Conservation (phyloP, 2,888 invertebrate species). For the Lepidonotus clava region DNA sequence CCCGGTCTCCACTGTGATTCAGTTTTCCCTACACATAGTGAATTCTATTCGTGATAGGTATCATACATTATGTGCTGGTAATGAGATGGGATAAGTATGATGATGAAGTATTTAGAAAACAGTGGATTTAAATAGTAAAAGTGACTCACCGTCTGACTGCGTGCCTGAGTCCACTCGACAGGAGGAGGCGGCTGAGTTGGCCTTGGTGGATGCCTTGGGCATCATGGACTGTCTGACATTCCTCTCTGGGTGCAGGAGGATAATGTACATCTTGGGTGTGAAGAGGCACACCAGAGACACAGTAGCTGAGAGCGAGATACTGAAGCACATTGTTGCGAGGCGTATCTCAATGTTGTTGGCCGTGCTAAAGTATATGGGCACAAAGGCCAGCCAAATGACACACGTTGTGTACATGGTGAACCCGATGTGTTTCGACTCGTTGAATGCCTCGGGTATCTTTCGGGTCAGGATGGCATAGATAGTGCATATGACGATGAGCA, state of each 20-base stretch:
- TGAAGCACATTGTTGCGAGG: constrained; percentile 96
- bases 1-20: too few species aligned
- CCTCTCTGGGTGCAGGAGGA: constrained; percentile 92
- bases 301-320: constrained; percentile 95
- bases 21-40: too few species aligned
- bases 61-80: too few species aligned
- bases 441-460: constrained; percentile 82
- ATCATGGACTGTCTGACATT: constrained; percentile 88
- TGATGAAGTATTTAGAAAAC: background rate
- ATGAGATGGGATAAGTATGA: background rate
- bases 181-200: constrained; percentile 65
- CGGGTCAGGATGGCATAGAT: constrained; percentile 81
- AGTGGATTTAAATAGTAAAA: background rate
- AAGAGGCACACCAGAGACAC: constrained; percentile 96
- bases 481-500: constrained; percentile 88
- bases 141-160: constrained; percentile 77
- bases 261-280: constrained; percentile 95
- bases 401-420: constrained; percentile 96
- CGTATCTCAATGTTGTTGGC: constrained; percentile 86
- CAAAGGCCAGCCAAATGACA: constrained; percentile 82
- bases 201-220: constrained; percentile 65
- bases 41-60: too few species aligned
- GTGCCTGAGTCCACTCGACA: constrained; percentile 79
- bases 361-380: constrained; percentile 84
- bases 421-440: constrained; percentile 81